Conservation (phyloP, 2,888 invertebrate species). For the Anoncus sp. region DNA sequence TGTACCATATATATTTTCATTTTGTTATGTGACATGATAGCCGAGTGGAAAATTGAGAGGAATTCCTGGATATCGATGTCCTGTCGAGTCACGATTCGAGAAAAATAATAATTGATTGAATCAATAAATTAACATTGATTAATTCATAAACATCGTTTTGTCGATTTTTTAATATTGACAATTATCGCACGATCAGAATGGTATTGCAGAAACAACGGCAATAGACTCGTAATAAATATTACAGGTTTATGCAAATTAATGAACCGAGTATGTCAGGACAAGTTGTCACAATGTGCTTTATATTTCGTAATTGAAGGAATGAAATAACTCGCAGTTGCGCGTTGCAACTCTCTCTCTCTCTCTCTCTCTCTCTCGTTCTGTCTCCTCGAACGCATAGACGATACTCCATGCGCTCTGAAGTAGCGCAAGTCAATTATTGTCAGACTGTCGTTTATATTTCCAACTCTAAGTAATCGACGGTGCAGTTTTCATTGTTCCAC, state of each 20-base stretch:
- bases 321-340: not conserved
- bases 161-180: not conserved
- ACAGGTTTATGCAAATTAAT: not conserved
- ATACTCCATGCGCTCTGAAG: constrained; percentile 8
- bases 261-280: not conserved
- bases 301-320: constrained; percentile 6
- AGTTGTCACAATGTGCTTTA: not conserved
- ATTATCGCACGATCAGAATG: not conserved
- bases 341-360: not conserved
- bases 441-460: constrained; percentile 43
- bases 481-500: constrained; percentile 31
- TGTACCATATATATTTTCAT: too few species aligned
- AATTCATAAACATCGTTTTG: not conserved
- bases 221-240: not conserved
- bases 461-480: constrained; percentile 25
- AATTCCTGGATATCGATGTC: too few species aligned
- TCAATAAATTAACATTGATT: not conserved
- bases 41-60: too few species aligned
- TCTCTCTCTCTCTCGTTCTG: not conserved
- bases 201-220: not conserved
- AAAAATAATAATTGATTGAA: too few species aligned
- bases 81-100: too few species aligned
- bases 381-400: not conserved
- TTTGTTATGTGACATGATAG: too few species aligned
- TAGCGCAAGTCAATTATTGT: constrained; percentile 53